Base-by-base conservation (phyloP, 2,888 invertebrate species). In the Axea sp. region DNA sequence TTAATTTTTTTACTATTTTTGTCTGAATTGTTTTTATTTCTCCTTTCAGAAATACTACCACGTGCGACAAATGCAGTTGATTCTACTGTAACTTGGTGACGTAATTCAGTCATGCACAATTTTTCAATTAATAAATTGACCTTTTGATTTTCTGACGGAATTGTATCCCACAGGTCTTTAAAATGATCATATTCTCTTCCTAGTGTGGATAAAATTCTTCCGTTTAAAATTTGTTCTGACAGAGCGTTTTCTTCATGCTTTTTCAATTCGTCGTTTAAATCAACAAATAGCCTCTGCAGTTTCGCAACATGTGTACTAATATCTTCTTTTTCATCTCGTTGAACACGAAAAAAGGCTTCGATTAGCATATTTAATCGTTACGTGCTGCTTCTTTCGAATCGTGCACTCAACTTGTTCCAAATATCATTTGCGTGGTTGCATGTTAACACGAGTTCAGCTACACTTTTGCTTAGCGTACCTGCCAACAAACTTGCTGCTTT, bases 111-210 rank as follows among this genome's bases (percentile, higher is more conserved):
- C 6, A 39, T 12, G 39, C 53, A 55, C 11, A 55, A 39, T 39
- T 55, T 55, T 28, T 55, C 39, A 55, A 55, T 55, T 6, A 55
- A 11, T 19, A 55, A 39, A 55, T 39, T 55, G 11, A 55, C 26
- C 5, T 8, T 37, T 26, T 53, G 53, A 55, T 39, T 28, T 28
- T 55, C 19, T n/a, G 37, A 26, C 9, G 53, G 30, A 39, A 55
- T 55, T n/a, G 53, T 55, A n/a, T 55, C 53, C 39, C 53, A 55
- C 12, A 55, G 17, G 19, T 55, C 53, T 39, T 55, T 55, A 55
- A 55, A 55, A 39, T 55, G 39, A 3, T 26, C 53, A 12, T 28
- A 39, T 0, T 39, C 39, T 19, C 39, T 55, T 2, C 39, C 53
- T 0, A 55, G 4, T 1, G 39, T 55, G 2, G 53, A 55, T 30